Percentiles rank a stretch among this genome's conserved stretches.
Conservation (phyloP, 2,888 invertebrate genomes). For the Caenorhabditis macrosperma region DNA sequence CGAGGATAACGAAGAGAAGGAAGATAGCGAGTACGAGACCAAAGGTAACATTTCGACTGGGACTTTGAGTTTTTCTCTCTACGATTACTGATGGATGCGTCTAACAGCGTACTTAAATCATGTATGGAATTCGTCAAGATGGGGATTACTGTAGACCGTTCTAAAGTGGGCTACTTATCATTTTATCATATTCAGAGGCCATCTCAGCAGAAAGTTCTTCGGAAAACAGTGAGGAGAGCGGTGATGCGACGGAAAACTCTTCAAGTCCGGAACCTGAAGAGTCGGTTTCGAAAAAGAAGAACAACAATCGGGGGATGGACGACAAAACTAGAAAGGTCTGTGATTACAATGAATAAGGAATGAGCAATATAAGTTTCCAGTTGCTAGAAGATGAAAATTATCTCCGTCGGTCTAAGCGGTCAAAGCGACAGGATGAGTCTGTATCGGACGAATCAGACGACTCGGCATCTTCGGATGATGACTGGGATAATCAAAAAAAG, state of each 20-base stretch:
- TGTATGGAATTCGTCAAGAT: too few species aligned
- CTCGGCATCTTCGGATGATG: constrained; percentile 40
- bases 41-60: constrained; percentile 12
- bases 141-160: neutral
- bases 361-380: constrained; percentile 26
- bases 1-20: constrained; percentile 59
- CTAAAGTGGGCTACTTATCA: too few species aligned
- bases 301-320: constrained; percentile 56
- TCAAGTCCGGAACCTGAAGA: constrained; percentile 43
- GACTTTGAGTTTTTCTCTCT: neutral
- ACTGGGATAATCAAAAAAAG: constrained; percentile 22
- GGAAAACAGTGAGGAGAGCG: constrained; percentile 34
- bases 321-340: constrained; percentile 61
- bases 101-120: too few species aligned
- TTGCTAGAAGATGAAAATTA: constrained; percentile 70
- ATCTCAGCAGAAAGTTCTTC: constrained; percentile 28
- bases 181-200: constrained; percentile 9
- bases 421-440: constrained; percentile 32
- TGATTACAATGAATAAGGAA: neutral
- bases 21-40: constrained; percentile 43
- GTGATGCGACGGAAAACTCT: constrained; percentile 30
- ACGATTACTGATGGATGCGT: too few species aligned
- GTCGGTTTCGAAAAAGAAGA: constrained; percentile 28
- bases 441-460: constrained; percentile 43
- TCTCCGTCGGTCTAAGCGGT: constrained; percentile 67